Percentiles rank a stretch among this genome's conserved stretches.
Conservation (phyloP, 2,888 invertebrate species). For the Tachina grossa region DNA sequence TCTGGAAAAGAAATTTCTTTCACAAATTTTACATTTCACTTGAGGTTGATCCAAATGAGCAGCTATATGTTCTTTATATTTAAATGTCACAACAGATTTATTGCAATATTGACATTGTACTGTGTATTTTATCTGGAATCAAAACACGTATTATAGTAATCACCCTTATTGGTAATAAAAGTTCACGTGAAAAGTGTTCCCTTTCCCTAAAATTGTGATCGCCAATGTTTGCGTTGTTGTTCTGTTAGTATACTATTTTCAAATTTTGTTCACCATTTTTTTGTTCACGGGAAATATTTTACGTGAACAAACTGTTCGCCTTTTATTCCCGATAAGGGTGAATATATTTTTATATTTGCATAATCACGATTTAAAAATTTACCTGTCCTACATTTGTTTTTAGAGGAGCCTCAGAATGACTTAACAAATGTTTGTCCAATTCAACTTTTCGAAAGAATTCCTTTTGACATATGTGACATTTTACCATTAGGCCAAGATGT, state of each 20-base stretch:
- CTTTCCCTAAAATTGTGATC: too few relatives aligned
- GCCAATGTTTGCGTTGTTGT: too few relatives aligned
- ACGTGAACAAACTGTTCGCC: too few relatives aligned
- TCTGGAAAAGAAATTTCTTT: constrained; percentile 51
- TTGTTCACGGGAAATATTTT: too few relatives aligned
- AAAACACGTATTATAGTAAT: not conserved
- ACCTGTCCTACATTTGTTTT: constrained; percentile 15
- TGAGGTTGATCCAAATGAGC: constrained; percentile 47
- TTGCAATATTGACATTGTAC: constrained; percentile 52
- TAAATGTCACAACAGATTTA: constrained; percentile 9
- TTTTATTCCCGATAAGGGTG: too few relatives aligned
- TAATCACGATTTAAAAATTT: not conserved
- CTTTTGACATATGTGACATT: constrained; percentile 52
- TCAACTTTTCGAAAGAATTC: constrained; percentile 54
- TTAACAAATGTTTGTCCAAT: constrained; percentile 45
- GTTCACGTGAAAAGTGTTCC: too few relatives aligned
- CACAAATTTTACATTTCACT: constrained; percentile 49
- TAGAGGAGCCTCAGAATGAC: constrained; percentile 23
- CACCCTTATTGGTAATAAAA: too few relatives aligned
- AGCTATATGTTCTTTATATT: constrained; percentile 46
- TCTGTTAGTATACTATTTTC: too few relatives aligned
- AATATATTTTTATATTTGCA: not conserved
- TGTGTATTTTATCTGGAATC: constrained; percentile 16
- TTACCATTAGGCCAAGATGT: constrained; percentile 59
- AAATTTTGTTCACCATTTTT: too few relatives aligned